phyloP scores from a whole-genome alignment of 1,140 invertebrate species.

The Caenorhabditis brenneri region DNA sequence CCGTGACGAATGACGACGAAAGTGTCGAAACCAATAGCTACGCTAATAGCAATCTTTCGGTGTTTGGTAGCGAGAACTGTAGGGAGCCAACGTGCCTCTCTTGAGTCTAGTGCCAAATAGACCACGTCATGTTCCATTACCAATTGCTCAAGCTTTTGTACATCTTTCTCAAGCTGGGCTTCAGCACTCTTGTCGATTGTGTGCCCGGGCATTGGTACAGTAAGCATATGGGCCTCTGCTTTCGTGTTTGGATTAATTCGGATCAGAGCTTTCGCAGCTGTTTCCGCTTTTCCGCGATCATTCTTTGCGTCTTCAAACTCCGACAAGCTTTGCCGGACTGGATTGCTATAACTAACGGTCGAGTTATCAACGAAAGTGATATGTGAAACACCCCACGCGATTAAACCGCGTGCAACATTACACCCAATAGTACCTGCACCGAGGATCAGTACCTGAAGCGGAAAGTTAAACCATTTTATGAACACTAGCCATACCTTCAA shows the following conservation, averaged over 20 bases:
- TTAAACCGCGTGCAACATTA: constrained; percentile 82
- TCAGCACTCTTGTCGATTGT: constrained; percentile 74
- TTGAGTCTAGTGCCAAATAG: constrained; percentile 90
- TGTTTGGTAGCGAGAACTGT: constrained; percentile 83
- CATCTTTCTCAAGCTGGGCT: constrained; percentile 75
- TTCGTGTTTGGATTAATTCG: constrained; percentile 85
- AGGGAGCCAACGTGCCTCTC: constrained; percentile 96
- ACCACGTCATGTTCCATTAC: constrained; percentile 85
- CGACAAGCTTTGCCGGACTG: constrained; percentile 88
- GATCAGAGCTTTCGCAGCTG: constrained; percentile 83
- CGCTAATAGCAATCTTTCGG: constrained; percentile 90
- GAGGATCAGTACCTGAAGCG: constrained; percentile 77
- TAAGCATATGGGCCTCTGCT: constrained; percentile 78
- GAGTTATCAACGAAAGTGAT: constrained; percentile 92
- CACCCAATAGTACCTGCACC: constrained; percentile 96
- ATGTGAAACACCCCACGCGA: constrained; percentile 91
- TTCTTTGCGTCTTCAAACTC: constrained; percentile 79
- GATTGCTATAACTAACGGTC: constrained; percentile 92
- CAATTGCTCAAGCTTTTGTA: constrained; percentile 77
- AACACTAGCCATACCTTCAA: constrained; percentile 73
- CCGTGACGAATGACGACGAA: constrained; percentile 97
- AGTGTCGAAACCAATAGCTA: constrained; percentile 94
- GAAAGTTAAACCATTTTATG: not conserved
- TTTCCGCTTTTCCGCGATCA: constrained; percentile 82
- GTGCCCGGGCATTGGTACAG: constrained; percentile 98